Conservation (phyloP, 2,888 invertebrate species). For the Limnephilus marmoratus region DNA sequence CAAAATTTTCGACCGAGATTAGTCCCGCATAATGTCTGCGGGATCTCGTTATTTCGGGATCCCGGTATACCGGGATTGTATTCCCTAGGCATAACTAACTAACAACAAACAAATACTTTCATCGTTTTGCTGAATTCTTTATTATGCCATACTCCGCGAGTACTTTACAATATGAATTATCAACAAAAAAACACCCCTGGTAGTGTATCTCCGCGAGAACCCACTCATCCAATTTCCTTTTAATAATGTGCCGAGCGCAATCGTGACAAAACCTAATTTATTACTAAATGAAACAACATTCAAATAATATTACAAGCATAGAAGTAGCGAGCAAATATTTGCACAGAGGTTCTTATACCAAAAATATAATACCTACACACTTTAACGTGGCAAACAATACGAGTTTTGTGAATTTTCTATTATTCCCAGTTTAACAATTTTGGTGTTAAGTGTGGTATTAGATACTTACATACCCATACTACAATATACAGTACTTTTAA, state of each 20-base stretch:
- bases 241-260: constrained; percentile 10
- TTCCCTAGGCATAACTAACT: too few relatives aligned
- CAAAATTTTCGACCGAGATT: too few relatives aligned
- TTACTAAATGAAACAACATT: background rate
- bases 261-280: background rate
- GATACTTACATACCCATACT: too few relatives aligned
- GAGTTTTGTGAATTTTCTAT: background rate
- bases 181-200: constrained; percentile 1
- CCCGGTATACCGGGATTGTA: too few relatives aligned
- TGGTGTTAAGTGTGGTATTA: background rate
- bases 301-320: background rate
- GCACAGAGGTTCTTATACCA: background rate
- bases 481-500: too few relatives aligned
- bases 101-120: background rate
- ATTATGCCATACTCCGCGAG: background rate
- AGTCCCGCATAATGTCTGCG: too few relatives aligned
- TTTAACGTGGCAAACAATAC: background rate
- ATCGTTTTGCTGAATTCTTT: background rate
- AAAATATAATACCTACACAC: background rate
- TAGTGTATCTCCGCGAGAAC: background rate
- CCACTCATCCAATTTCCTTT: constrained; percentile 32
- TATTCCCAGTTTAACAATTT: too few relatives aligned
- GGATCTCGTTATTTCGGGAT: too few relatives aligned
- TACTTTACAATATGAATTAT: constrained; percentile 8
- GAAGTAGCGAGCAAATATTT: background rate